phyloP scores from a whole-genome alignment of 2,113 vertebrate species.

The Gavialis gangeticus region DNA sequence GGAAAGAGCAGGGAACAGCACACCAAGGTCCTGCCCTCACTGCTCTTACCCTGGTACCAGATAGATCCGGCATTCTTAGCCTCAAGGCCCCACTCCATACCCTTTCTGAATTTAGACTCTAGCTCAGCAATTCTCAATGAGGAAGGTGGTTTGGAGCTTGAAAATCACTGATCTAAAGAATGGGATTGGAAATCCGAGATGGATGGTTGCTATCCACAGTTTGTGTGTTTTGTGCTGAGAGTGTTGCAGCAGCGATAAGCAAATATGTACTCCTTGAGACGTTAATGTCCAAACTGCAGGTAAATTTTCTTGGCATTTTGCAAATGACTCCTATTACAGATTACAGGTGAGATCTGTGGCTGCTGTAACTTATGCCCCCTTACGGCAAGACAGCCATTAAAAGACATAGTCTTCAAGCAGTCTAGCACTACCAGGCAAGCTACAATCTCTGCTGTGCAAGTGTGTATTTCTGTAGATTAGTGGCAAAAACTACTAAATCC shows the following conservation, averaged over 20 bases:
- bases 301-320: neutral
- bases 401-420: neutral
- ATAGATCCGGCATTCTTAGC: too few species aligned
- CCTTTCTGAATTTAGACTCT: too few species aligned
- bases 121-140: too few species aligned
- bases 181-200: too few species aligned
- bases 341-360: rapidly evolving
- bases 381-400: rapidly evolving
- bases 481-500: neutral
- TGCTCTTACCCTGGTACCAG: too few species aligned
- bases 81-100: too few species aligned
- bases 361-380: neutral
- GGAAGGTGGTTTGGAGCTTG: too few species aligned
- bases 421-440: neutral
- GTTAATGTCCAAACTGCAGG: neutral
- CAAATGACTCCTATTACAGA: rapidly evolving
- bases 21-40: too few species aligned
- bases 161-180: too few species aligned
- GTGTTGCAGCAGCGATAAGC: rapidly evolving
- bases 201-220: too few species aligned
- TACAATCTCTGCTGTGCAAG: neutral
- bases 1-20: too few species aligned
- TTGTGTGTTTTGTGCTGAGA: neutral
- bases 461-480: neutral
- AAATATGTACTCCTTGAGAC: neutral